phyloP scores from a whole-genome alignment of 2,797 vertebrate genomes.

The Propithecus perrieri region DNA sequence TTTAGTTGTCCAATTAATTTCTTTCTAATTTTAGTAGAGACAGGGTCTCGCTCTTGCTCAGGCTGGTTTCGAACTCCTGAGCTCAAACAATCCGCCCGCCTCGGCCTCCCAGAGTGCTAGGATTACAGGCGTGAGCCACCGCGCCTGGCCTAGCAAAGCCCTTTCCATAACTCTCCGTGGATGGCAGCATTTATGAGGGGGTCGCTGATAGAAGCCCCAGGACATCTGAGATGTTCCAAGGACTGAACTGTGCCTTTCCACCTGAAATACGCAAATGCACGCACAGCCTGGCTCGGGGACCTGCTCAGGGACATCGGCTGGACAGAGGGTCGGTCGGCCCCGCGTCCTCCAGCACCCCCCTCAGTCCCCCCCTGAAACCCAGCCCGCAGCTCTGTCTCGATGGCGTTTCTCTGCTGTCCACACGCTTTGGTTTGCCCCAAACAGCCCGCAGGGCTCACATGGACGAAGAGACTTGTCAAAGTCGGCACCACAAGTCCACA shows the following conservation, averaged over 20 bases:
- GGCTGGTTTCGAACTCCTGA: too few species aligned
- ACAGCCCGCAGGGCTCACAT: fast-evolving
- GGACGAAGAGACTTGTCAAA: too few species aligned
- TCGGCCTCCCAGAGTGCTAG: too few species aligned
- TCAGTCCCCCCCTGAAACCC: background rate
- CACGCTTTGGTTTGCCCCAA: fast-evolving
- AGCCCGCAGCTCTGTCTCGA: fast-evolving
- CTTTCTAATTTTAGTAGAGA: too few species aligned
- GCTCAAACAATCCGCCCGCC: too few species aligned
- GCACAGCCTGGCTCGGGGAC: fast-evolving
- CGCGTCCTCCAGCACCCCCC: background rate
- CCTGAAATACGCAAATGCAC: fast-evolving
- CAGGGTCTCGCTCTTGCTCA: too few species aligned
- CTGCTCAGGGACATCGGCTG: fast-evolving
- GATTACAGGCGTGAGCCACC: too few species aligned
- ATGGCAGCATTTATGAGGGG: fast-evolving
- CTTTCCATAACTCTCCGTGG: fast-evolving
- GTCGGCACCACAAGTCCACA: fast-evolving
- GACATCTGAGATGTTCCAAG: fast-evolving
- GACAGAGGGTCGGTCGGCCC: background rate
- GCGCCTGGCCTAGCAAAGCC: fast-evolving
- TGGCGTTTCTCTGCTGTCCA: fast-evolving
- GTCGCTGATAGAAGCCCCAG: fast-evolving
- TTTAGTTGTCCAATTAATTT: too few species aligned
- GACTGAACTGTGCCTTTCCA: fast-evolving